Percentiles rank a stretch among this genome's conserved stretches.
Evolutionary conservation across 64 coral and sea anemone species (phyloP).

Genomic region (Dendronephthya gigantea): DNA sequence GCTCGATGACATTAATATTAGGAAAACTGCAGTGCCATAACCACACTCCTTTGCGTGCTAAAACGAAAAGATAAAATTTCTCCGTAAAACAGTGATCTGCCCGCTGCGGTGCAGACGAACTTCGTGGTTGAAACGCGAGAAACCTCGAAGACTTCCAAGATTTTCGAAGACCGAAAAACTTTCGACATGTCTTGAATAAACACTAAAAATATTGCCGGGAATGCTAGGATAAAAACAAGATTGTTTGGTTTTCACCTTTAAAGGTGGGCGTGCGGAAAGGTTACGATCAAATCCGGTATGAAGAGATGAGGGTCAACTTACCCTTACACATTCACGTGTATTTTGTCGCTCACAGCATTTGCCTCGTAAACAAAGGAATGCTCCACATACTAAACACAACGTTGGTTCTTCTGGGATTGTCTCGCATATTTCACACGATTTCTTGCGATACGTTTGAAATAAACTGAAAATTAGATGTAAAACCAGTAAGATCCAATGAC

Average conservation of each 20-base stretch:
- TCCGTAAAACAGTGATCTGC: too few relatives aligned
- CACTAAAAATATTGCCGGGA: too few relatives aligned
- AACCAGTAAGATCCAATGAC: too few relatives aligned
- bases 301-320: conserved; percentile 12
- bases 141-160: too few relatives aligned
- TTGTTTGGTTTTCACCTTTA: too few relatives aligned
- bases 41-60: conserved; percentile 78
- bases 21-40: conserved; percentile 65
- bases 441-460: conserved; percentile 89
- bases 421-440: conserved; percentile 58
- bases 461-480: conserved; percentile 38
- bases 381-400: conserved; percentile 87
- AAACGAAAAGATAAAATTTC: not conserved
- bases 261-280: too few relatives aligned
- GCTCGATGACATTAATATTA: conserved; percentile 70
- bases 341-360: conserved; percentile 39
- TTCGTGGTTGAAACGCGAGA: too few relatives aligned
- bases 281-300: too few relatives aligned
- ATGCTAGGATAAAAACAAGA: too few relatives aligned
- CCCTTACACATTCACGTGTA: conserved; percentile 17
- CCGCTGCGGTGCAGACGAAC: too few relatives aligned
- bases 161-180: too few relatives aligned
- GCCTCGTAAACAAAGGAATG: conserved; percentile 78
- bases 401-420: conserved; percentile 76
- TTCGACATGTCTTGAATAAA: too few relatives aligned